Conservation (phyloP, 2,888 invertebrate genomes). For the Pediacus dermestoides region DNA sequence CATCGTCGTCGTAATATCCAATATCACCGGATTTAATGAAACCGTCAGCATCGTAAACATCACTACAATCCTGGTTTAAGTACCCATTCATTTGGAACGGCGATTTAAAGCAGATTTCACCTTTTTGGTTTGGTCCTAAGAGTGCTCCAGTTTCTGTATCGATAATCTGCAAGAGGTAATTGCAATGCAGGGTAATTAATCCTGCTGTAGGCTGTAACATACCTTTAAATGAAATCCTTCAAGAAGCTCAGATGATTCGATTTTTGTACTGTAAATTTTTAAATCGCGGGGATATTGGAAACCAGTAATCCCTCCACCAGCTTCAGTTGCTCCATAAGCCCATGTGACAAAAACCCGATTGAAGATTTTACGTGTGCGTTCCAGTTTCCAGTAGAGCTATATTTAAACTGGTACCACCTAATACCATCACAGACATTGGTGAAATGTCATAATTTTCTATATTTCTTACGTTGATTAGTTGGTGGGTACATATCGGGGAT, state of each 20-base stretch:
- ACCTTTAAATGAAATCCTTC: conserved; percentile 10
- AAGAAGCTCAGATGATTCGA: conserved; percentile 19
- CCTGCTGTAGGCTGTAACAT: conserved; percentile 11
- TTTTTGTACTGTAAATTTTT: too few species aligned
- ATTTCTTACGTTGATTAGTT: too few species aligned
- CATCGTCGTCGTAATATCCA: conserved; percentile 37
- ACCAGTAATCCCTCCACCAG: too few species aligned
- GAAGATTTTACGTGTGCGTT: too few species aligned
- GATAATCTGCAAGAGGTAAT: conserved; percentile 50
- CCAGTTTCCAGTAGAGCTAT: too few species aligned
- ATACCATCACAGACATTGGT: too few species aligned
- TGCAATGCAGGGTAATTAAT: conserved; percentile 2
- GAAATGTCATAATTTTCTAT: too few species aligned
- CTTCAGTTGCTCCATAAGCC: too few species aligned
- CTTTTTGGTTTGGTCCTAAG: conserved; percentile 49
- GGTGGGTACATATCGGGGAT: too few species aligned
- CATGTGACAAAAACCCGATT: too few species aligned
- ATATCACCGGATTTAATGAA: conserved; percentile 37
- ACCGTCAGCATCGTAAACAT: conserved; percentile 36
- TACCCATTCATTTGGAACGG: conserved; percentile 46
- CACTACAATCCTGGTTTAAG: conserved; percentile 31
- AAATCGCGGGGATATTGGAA: too few species aligned
- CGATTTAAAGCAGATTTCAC: conserved; percentile 53
- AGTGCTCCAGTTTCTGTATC: conserved; percentile 48
- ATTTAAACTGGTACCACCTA: too few species aligned